Base-by-base conservation (phyloP, 2,888 invertebrate genomes). In the Sinotaia quadrata region DNA sequence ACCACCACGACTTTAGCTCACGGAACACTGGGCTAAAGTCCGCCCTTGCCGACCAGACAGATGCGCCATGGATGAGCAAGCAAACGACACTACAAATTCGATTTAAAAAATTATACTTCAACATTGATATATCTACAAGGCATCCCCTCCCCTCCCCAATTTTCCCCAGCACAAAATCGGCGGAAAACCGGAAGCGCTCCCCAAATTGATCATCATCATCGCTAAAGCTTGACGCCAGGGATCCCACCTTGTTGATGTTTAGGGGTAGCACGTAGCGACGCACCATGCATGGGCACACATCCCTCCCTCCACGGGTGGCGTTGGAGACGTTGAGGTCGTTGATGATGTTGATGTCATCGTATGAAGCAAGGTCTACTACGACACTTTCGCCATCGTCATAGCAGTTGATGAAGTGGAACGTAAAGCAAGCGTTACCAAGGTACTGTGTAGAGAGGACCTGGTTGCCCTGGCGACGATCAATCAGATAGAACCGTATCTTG, bases 361-460 rank as follows among this genome's bases (percentile, higher is more conserved):
- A 78, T 15, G 70, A 68, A 37, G 58, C 67, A 12, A 84, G 33
- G 58, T 83, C 83, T 4, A 82, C 61, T 2, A 83, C 71, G 41
- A 83, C 66, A 47, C 76, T 73, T 18, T 69, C 78, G 21, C 89
- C 86, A 56, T 91, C 90, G 82, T 95, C 96, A 84, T 92, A 97
- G 70, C 94, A 92, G 88, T 97, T 96, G 65, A 90, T 88, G 74
- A 89, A 89, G 91, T 93, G 91, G 79, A 90, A 90, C 27, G 87
- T 86, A 80, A 91, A 91, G 74, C 90, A 88, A 0, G 89, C 82
- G 8, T 62, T 62, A 27, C 51, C 62, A 4, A 49, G n/a, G 10
- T 18, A 62, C 62, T 62, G 62, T 4, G 51, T 62, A 27, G 49
- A 12, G 29, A 62, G 4, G 10, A 62, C 62, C 36, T 33, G 34